These are phyloP conservation scores for Chrysaora quinquecirrha DNA, from an alignment of 30 jellyfish, hydroid and myxozoan genomes.

Conservation along the genomic window DNA sequence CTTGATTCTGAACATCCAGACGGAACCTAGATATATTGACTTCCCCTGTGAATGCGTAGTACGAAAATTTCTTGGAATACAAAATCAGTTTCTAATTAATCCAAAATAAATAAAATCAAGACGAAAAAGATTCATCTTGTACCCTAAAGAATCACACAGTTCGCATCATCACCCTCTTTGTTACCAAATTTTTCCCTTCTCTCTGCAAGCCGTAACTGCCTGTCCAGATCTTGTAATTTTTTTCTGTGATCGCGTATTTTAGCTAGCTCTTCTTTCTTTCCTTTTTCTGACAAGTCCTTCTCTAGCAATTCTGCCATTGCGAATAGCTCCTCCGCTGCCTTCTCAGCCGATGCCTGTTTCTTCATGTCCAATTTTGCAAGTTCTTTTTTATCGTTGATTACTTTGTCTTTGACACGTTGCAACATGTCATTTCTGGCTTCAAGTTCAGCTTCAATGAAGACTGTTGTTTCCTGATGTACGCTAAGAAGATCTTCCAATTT, in stretches of 20 bases:
- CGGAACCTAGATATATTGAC: too few species aligned
- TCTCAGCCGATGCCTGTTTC: conserved; percentile 79
- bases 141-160: conserved; percentile 45
- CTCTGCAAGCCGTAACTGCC: conserved; percentile 89
- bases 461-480: conserved; percentile 91
- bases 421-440: conserved; percentile 80
- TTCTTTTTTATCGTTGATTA: conserved; percentile 80
- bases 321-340: conserved; percentile 92
- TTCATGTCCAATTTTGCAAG: conserved; percentile 94
- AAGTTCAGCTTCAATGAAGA: conserved; percentile 89
- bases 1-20: too few species aligned
- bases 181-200: conserved; percentile 79
- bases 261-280: conserved; percentile 86
- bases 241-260: conserved; percentile 84
- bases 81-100: background rate
- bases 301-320: conserved; percentile 93
- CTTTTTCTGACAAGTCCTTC: conserved; percentile 87
- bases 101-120: too few species aligned
- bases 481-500: conserved; percentile 73
- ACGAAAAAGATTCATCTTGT: too few species aligned
- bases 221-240: conserved; percentile 88
- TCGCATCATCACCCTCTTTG: conserved; percentile 78
- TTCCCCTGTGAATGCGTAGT: background rate
- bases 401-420: conserved; percentile 86
- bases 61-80: background rate